Conservation (phyloP, 2,888 invertebrate species). For the Choristoneura rosaceana region DNA sequence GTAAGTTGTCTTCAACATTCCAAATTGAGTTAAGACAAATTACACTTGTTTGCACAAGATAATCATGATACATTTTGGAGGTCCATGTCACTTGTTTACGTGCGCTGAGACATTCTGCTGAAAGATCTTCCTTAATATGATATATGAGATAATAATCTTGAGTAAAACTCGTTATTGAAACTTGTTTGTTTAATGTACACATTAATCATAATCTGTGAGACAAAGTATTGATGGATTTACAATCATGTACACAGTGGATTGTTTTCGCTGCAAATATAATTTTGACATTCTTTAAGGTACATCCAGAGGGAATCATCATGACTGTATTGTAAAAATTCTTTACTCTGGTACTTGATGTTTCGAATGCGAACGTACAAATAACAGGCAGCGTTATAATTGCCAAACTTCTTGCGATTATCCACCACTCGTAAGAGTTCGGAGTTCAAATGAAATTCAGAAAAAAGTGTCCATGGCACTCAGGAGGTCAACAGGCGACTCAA, state of each 20-base stretch:
- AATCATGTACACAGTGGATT: no score
- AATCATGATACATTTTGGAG: conserved; percentile 13
- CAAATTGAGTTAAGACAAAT: conserved; percentile 16
- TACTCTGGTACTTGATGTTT: no score
- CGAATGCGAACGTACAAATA: not conserved
- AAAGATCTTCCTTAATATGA: not conserved
- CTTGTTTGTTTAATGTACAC: not conserved
- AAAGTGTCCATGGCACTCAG: not conserved
- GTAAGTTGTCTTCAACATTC: conserved; percentile 9
- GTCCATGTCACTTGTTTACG: conserved; percentile 1
- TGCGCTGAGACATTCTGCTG: not conserved
- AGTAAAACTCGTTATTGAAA: not conserved
- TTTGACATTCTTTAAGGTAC: no score
- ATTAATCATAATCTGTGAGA: not conserved
- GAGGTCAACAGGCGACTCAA: conserved; percentile 18
- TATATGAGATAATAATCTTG: not conserved
- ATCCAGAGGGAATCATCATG: no score
- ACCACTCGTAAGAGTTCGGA: not conserved
- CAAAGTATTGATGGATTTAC: not conserved
- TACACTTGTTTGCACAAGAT: conserved; percentile 4
- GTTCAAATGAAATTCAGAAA: not conserved
- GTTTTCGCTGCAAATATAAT: no score
- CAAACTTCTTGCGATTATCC: not conserved
- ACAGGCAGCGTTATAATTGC: not conserved
- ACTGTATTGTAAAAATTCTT: no score